phyloP scores from a whole-genome alignment of 2,888 invertebrate genomes.

The Gandaritis pyraliata region DNA sequence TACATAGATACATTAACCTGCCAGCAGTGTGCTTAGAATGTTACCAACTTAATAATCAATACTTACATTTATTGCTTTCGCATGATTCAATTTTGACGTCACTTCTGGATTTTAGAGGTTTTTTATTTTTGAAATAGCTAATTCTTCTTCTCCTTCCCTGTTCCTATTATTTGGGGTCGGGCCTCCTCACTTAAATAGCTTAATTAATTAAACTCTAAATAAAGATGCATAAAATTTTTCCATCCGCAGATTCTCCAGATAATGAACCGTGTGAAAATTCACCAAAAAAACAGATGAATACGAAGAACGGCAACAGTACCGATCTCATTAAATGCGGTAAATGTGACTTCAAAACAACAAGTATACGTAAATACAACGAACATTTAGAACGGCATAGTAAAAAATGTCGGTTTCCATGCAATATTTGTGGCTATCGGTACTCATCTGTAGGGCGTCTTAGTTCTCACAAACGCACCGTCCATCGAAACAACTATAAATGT shows the following conservation, averaged over 20 bases:
- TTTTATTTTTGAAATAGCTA: too few species aligned
- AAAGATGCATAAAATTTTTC: neutral
- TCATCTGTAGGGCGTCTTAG: neutral
- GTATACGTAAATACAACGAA: neutral
- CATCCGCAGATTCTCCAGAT: neutral
- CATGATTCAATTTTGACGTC: too few species aligned
- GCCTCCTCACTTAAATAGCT: too few species aligned
- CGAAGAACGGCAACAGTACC: neutral
- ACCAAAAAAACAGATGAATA: neutral
- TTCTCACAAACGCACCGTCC: neutral
- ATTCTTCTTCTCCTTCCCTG: too few species aligned
- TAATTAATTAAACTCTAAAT: too few species aligned
- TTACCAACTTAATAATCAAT: too few species aligned
- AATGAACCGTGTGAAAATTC: neutral
- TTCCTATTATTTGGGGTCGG: too few species aligned
- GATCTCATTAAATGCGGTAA: neutral
- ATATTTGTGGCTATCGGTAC: conserved; percentile 4
- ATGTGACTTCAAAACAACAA: neutral
- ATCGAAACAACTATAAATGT: neutral
- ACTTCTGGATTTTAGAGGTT: too few species aligned
- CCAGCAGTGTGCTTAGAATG: too few species aligned
- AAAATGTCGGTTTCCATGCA: neutral
- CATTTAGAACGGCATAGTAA: conserved; percentile 5
- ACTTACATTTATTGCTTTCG: too few species aligned
- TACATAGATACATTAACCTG: too few species aligned